These are phyloP conservation scores for Cyclargus thomasi DNA, from an alignment of 1,140 invertebrate genomes.

Conservation along the genomic window DNA sequence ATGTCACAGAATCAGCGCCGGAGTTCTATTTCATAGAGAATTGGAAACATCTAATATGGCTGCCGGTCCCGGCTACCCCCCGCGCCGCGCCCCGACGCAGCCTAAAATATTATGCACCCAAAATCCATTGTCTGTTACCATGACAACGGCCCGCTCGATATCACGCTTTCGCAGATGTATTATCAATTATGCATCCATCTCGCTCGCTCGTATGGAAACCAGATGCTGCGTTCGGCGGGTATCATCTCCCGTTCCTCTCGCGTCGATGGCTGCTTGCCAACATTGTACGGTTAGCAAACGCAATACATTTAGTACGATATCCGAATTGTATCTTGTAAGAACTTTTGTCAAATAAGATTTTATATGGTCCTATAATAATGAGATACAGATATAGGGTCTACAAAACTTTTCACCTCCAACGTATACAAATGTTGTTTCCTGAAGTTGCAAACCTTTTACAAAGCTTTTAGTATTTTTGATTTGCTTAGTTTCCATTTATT, in stretches of 20 bases:
- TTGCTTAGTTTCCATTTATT: not conserved
- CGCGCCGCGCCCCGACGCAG: constrained; percentile 53
- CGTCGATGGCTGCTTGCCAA: constrained; percentile 63
- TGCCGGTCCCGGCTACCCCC: constrained; percentile 47
- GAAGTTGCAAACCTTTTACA: not conserved
- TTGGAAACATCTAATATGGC: constrained; percentile 74
- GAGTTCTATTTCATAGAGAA: constrained; percentile 45
- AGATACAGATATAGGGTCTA: not conserved
- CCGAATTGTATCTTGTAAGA: constrained; percentile 55
- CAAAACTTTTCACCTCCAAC: constrained; percentile 21
- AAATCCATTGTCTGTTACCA: constrained; percentile 74
- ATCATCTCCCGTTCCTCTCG: constrained; percentile 42
- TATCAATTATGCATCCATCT: constrained; percentile 60
- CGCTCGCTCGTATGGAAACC: constrained; percentile 55
- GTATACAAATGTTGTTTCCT: not conserved
- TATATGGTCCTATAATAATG: constrained; percentile 18
- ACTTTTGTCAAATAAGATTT: constrained; percentile 47
- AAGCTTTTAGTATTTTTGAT: not conserved
- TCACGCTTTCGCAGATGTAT: constrained; percentile 45
- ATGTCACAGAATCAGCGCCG: not conserved
- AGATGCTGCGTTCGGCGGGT: constrained; percentile 58
- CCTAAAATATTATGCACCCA: constrained; percentile 76
- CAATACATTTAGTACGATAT: constrained; percentile 24
- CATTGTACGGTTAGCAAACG: constrained; percentile 55
- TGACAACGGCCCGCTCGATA: constrained; percentile 71